These are phyloP conservation scores for Paedocypris sp. DNA, from an alignment of 2,113 vertebrate genomes.

Conservation along the genomic window DNA sequence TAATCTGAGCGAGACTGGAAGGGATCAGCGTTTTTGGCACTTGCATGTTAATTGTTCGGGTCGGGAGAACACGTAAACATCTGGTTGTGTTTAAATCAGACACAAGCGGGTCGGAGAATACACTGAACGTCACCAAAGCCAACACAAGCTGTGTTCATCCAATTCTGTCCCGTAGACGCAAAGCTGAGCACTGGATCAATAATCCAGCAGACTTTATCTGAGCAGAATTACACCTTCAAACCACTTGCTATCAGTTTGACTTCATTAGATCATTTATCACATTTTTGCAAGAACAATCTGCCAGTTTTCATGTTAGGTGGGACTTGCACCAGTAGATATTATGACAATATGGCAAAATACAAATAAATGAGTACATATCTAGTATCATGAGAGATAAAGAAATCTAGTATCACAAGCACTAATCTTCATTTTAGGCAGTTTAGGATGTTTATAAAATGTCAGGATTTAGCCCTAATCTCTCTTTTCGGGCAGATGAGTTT, in stretches of 20 bases:
- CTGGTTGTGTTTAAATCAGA: conserved; percentile 34
- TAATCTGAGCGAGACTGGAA: background rate
- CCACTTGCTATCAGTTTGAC: background rate
- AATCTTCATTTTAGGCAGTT: no score
- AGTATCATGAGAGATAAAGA: no score
- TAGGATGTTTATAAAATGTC: no score
- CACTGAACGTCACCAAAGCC: conserved; percentile 9
- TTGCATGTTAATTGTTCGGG: background rate
- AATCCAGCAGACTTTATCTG: background rate
- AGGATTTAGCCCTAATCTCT: no score
- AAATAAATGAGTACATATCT: no score
- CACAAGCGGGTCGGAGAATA: conserved; percentile 3
- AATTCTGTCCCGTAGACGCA: background rate
- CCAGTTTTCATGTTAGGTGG: background rate
- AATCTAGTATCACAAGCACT: no score
- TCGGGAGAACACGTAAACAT: conserved; percentile 24
- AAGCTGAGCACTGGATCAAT: conserved; percentile 17
- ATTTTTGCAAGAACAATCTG: background rate
- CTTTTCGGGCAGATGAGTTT: no score
- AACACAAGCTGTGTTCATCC: conserved; percentile 12
- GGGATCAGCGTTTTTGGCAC: background rate
- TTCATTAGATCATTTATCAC: background rate
- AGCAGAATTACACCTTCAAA: background rate
- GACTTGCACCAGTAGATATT: no score
- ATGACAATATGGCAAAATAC: no score